Conservation (phyloP, 2,113 vertebrate genomes). For the Salminus brasiliensis region DNA sequence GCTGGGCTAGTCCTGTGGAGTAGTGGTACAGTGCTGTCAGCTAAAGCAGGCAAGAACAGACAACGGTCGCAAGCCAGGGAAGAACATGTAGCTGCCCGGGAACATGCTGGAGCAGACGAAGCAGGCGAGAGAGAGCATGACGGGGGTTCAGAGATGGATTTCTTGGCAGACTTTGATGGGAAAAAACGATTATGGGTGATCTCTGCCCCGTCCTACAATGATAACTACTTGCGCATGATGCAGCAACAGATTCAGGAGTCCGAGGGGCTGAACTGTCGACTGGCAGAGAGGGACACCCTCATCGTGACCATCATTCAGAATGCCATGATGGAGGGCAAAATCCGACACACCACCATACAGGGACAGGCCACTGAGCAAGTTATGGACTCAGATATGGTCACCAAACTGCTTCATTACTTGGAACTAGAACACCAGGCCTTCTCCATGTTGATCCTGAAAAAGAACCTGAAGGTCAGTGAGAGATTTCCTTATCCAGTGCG, state of each 20-base stretch:
- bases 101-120: conserved; percentile 50
- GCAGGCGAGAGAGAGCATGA: conserved; percentile 41
- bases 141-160: conserved; percentile 66
- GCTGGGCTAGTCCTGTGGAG: conserved; percentile 64
- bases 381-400: conserved; percentile 73
- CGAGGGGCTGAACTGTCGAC: conserved; percentile 73
- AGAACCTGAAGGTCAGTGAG: conserved; percentile 74
- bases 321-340: conserved; percentile 79
- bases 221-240: conserved; percentile 80
- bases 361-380: conserved; percentile 70
- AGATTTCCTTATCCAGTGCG: conserved; percentile 80
- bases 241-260: conserved; percentile 77
- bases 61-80: conserved; percentile 54
- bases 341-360: conserved; percentile 68
- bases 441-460: conserved; percentile 78
- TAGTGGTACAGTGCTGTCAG: conserved; percentile 42
- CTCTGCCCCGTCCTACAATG: conserved; percentile 70
- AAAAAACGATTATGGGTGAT: conserved; percentile 80
- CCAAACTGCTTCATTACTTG: conserved; percentile 74
- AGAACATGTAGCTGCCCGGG: conserved; percentile 61
- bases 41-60: conserved; percentile 37
- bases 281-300: conserved; percentile 78
- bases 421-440: conserved; percentile 74
- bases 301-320: conserved; percentile 79
- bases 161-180: conserved; percentile 74